Evolutionary conservation across 2,888 invertebrate genomes (phyloP), one percentile per base, ranked within the genome.

Genomic region (Rugalucina vietnamica): DNA sequence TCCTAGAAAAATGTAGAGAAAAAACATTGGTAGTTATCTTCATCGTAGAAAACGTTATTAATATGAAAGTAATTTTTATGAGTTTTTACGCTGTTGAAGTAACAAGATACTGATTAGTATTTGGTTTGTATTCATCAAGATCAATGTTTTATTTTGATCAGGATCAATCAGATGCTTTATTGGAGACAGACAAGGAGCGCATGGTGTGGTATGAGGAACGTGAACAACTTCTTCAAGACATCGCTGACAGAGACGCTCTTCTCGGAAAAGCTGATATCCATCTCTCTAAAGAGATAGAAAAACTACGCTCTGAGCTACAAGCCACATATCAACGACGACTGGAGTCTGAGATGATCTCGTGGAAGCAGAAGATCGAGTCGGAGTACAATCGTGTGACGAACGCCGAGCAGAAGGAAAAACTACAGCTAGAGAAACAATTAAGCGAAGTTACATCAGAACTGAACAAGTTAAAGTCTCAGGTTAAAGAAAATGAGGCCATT

Each of bases 221-320:
- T 10, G 82, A 86, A 32, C 83, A 78, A 27, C 75, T 89, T 24
- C 76, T 86, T 27, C 87, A 88, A 71, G 90, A 91, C 60, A 86
- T 91, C 10, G 74, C 82, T 39, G 89, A 89, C 29, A 74, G 91
- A 34, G 91, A 91, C 43, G 82, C 86, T 27, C 81, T 91, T 0
- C 87, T 91, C 32, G 89, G 86, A n/a, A 89, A 90, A 78, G 91
- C 91, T 1, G 91, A 91, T 76, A 71, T 78, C 8, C 91, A 91
- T 81, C 82, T 91, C 29, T 88, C 90, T 8, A 86, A 90, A 54
- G 91, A 91, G 72, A 86, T 91, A 21, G 88, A 91, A 34, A 88
- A 88, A 75, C 79, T 91, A 36, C 73, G 86, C 0, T 76, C 81
- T 2, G 90, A 90, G 54, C 84, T 91, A 27, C 90, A 89, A 50